phyloP scores from a whole-genome alignment of 2,113 vertebrate genomes.

The Patagioenas fasciata region DNA sequence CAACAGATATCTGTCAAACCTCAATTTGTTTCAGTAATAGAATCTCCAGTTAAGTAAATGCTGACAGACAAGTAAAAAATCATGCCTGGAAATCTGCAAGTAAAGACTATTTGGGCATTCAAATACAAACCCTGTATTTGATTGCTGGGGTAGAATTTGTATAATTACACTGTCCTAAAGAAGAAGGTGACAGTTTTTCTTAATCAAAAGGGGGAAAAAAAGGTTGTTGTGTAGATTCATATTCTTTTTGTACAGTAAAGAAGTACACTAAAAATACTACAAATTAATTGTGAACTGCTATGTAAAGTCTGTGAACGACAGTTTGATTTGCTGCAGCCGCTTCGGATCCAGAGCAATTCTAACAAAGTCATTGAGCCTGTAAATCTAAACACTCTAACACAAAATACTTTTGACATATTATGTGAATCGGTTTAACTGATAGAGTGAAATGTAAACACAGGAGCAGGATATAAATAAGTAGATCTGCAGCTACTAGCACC shows the following conservation, averaged over 20 bases:
- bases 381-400: not conserved
- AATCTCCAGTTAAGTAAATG: slow-evolving; percentile 32
- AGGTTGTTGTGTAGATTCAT: not conserved
- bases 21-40: slow-evolving; percentile 41
- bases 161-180: not conserved
- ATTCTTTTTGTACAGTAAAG: not conserved
- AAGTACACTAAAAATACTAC: not conserved
- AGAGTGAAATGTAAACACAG: slow-evolving; percentile 63
- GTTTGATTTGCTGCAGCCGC: not conserved
- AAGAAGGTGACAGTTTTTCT: not conserved
- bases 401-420: slow-evolving; percentile 27
- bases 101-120: not conserved
- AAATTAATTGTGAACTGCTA: not conserved
- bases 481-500: slow-evolving; percentile 39
- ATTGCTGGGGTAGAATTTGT: not conserved
- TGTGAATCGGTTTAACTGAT: slow-evolving; percentile 32
- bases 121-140: not conserved
- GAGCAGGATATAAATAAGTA: slow-evolving; percentile 62
- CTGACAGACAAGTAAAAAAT: slow-evolving; percentile 18
- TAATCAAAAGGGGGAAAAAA: not conserved
- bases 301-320: not conserved
- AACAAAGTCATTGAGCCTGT: not conserved
- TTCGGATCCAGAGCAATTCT: not conserved
- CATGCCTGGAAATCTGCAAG: not conserved
- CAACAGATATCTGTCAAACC: slow-evolving; percentile 33